These are phyloP conservation scores for Molothrus ater DNA, from an alignment of 2,797 vertebrate species.

Conservation along the genomic window DNA sequence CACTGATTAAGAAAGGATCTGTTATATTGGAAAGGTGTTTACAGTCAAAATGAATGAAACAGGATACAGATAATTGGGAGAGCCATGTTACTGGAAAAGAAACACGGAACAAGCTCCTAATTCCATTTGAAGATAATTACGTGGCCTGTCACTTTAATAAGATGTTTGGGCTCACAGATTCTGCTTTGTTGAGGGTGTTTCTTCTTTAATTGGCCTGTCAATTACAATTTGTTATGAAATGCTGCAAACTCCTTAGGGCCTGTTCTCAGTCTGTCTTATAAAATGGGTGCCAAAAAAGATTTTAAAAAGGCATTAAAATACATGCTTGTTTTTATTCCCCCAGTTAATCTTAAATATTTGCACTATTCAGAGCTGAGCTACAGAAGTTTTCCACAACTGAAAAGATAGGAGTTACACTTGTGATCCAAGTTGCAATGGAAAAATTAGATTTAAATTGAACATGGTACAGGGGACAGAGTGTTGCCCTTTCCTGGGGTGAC, in stretches of 20 bases:
- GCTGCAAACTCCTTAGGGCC: conserved; percentile 16
- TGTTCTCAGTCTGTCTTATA: conserved; percentile 27
- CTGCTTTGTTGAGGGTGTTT: conserved; percentile 5
- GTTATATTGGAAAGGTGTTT: conserved; percentile 35
- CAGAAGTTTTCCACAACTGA: neutral
- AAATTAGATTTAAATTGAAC: neutral
- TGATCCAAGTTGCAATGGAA: neutral
- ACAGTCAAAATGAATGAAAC: conserved; percentile 24
- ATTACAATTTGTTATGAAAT: conserved; percentile 47
- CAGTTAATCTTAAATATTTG: neutral
- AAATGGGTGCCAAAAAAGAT: neutral
- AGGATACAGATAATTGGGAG: conserved; percentile 33
- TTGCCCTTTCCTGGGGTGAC: neutral
- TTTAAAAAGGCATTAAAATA: neutral
- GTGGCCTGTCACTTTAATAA: conserved; percentile 29
- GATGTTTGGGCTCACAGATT: conserved; percentile 26
- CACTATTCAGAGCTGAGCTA: neutral
- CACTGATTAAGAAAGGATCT: neutral
- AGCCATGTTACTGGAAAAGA: conserved; percentile 6
- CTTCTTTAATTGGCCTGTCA: conserved; percentile 60
- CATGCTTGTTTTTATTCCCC: neutral
- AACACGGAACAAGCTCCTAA: neutral
- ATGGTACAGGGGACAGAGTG: no score
- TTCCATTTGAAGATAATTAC: conserved; percentile 48
- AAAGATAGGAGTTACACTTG: neutral